Evolutionary conservation across 2,888 invertebrate species (phyloP).

Genomic region (Platerodrilus igneus): DNA sequence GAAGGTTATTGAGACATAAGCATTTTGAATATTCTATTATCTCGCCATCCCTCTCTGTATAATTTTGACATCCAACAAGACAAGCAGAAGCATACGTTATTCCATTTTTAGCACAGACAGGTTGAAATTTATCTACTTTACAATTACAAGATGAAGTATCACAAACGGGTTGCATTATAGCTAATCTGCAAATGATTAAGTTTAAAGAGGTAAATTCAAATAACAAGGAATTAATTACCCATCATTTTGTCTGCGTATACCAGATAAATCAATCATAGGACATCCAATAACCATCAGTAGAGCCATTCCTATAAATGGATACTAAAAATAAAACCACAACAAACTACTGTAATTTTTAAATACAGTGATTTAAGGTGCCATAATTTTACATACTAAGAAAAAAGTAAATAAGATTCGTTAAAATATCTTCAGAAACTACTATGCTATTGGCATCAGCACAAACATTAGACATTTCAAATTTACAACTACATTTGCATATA

Average conservation of each 20-base stretch:
- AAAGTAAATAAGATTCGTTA: too few relatives aligned
- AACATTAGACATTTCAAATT: too few relatives aligned
- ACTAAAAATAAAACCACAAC: conserved; percentile 4
- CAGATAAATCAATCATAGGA: conserved; percentile 76
- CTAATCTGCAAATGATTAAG: conserved; percentile 30
- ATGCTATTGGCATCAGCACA: too few relatives aligned
- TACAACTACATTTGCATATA: too few relatives aligned
- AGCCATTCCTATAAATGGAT: conserved; percentile 70
- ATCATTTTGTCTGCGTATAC: conserved; percentile 49
- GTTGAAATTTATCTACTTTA: conserved; percentile 71
- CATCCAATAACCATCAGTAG: conserved; percentile 86
- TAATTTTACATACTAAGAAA: too few relatives aligned
- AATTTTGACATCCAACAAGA: conserved; percentile 77
- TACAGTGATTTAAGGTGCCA: too few relatives aligned
- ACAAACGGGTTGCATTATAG: conserved; percentile 55
- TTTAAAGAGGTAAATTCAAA: not conserved
- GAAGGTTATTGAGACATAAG: conserved; percentile 40
- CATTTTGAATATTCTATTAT: conserved; percentile 53
- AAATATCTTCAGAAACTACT: too few relatives aligned
- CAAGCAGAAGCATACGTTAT: conserved; percentile 85
- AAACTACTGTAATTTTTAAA: too few relatives aligned
- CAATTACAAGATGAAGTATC: conserved; percentile 66
- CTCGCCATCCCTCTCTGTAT: conserved; percentile 57
- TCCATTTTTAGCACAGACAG: conserved; percentile 79
- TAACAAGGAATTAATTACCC: conserved; percentile 46